Evolutionary conservation across 2,888 invertebrate species (phyloP), one percentile per base, ranked within the genome.

Genomic region (Dorcus parallelipipedus): DNA sequence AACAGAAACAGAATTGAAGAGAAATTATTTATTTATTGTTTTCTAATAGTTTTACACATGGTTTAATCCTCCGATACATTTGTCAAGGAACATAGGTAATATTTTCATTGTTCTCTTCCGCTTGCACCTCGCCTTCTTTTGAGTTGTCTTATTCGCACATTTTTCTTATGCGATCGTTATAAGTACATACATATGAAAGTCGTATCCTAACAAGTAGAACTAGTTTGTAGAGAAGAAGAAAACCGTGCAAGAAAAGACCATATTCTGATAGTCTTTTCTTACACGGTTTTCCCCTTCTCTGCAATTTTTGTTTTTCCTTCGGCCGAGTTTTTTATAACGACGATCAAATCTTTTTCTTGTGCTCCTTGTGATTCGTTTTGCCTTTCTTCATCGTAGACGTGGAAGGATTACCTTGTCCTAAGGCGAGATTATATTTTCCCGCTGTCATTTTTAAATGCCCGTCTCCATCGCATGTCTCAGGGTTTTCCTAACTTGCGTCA

Each of bases 361-460:
- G 26, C 26, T 3, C 7, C 6, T 1, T 5, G 6, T 33, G 26
- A 33, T 45, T 23, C 14, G 10, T 9, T 20, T 45, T 45, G 17
- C 45, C 23, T 7, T 23, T 20, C n/a, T 9, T 14, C 20, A 20
- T 45, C 45, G 17, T 45, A 7, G 26, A 33, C 26, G 3, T 33
- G 7, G 26, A 33, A 33, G 5, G 3, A 6, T 33, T 33, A 33
- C 26, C 26, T 33, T 33, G 26, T 7, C 26, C 26, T 7, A 42
- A 2, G 42, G 38, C 50, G 2, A 60, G 52, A 42, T 42, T 56
- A 17, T 60, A 60, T 54, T 59, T 60, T 4, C 66, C 66, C 2
- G 64, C 63, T 20, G 52, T 57, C 10, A 63, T 62, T 8, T 50
- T 49, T 38, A 66, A n/a, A 63, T 40, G 8, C 66, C 66, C 9